A percentile compares a stretch with the other conserved stretches of the same genome.
phyloP scores from a whole-genome alignment of 1,140 invertebrate species.

The Megalopta genalis region DNA sequence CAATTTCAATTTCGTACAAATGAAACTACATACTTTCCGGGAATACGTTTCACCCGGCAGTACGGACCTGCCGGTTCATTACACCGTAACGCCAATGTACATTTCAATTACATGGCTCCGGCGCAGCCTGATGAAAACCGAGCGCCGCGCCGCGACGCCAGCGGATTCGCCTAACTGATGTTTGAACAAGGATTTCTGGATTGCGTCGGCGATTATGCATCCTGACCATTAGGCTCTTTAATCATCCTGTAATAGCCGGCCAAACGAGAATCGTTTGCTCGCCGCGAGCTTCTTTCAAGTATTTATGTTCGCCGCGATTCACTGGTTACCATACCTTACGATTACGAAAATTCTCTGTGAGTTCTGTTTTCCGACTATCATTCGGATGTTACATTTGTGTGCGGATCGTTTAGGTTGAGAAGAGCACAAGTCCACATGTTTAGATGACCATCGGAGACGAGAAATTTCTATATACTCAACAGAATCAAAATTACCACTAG shows the following conservation, averaged over 20 bases:
- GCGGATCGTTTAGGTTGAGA: too few relatives aligned
- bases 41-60: constrained; percentile 36
- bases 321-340: background rate
- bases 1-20: constrained; percentile 56
- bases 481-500: too few relatives aligned
- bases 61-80: constrained; percentile 32
- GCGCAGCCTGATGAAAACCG: constrained; percentile 45
- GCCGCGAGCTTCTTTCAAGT: background rate
- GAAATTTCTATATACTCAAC: too few relatives aligned
- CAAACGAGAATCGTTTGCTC: background rate
- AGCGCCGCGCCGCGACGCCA: constrained; percentile 36
- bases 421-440: too few relatives aligned
- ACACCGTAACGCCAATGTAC: constrained; percentile 51
- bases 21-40: constrained; percentile 53
- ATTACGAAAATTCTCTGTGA: too few relatives aligned
- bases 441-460: too few relatives aligned
- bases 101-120: constrained; percentile 52
- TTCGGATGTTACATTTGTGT: too few relatives aligned
- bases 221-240: too few relatives aligned
- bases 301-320: background rate
- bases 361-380: too few relatives aligned
- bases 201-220: constrained; percentile 15
- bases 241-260: background rate
- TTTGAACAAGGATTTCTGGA: constrained; percentile 27
- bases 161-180: constrained; percentile 40